phyloP scores from a whole-genome alignment of 2,113 vertebrate species.

The Aspiorhynchus laticeps region DNA sequence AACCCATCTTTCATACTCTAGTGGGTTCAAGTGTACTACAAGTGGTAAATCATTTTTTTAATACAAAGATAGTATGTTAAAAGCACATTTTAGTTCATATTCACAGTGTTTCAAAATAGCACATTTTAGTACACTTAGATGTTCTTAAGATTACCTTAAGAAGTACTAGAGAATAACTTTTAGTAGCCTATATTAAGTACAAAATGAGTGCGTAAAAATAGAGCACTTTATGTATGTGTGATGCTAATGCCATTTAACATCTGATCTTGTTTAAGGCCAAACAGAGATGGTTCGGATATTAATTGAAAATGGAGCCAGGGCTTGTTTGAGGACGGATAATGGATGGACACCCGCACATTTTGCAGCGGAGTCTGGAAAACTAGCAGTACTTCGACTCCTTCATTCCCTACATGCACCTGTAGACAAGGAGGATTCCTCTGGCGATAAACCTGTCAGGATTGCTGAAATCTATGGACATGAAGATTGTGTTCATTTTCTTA shows the following conservation, averaged over 20 bases:
- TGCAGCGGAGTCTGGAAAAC: constrained; percentile 81
- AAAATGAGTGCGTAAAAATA: too few relatives aligned
- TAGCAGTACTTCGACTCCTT: constrained; percentile 80
- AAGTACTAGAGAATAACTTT: too few relatives aligned
- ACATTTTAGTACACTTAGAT: too few relatives aligned
- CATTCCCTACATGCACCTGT: constrained; percentile 81
- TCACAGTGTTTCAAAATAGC: too few relatives aligned
- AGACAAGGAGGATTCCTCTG: constrained; percentile 80
- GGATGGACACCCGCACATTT: constrained; percentile 90
- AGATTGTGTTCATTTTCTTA: constrained; percentile 83
- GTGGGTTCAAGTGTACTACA: too few relatives aligned
- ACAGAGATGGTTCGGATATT: constrained; percentile 78
- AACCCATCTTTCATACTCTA: too few relatives aligned
- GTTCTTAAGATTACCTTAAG: too few relatives aligned
- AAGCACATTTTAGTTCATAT: too few relatives aligned
- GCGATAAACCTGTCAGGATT: constrained; percentile 83
- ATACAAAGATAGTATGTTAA: too few relatives aligned
- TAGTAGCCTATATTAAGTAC: too few relatives aligned
- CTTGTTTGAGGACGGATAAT: constrained; percentile 78
- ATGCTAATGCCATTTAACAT: neutral
- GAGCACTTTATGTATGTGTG: neutral
- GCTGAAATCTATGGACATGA: constrained; percentile 87
- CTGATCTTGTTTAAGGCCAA: constrained; percentile 71
- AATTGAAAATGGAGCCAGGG: constrained; percentile 79
- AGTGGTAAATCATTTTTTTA: too few relatives aligned